phyloP scores from a whole-genome alignment of 2,888 invertebrate genomes.

The Euzophera pinguis region DNA sequence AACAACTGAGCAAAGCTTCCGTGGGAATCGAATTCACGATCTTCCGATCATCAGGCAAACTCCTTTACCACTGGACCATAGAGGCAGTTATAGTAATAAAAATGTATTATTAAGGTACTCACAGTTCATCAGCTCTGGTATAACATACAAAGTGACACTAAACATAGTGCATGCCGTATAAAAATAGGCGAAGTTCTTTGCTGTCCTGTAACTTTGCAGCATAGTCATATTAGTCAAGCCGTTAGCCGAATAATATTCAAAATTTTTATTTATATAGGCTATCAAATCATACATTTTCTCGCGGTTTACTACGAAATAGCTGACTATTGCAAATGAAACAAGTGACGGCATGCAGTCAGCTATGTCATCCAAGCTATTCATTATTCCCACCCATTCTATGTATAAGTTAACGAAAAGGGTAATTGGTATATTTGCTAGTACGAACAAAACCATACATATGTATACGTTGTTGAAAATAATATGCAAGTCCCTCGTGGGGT shows the following conservation, averaged over 20 bases:
- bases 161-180: constrained; percentile 63
- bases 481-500: constrained; percentile 31
- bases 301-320: constrained; percentile 50
- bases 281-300: constrained; percentile 47
- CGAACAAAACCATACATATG: constrained; percentile 46
- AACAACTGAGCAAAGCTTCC: too few relatives aligned
- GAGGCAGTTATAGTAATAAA: too few relatives aligned
- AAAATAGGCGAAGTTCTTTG: constrained; percentile 52
- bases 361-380: constrained; percentile 53
- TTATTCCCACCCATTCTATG: constrained; percentile 53
- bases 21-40: too few relatives aligned
- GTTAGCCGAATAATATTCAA: constrained; percentile 56
- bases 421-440: constrained; percentile 34
- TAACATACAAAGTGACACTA: constrained; percentile 57
- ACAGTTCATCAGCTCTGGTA: constrained; percentile 54
- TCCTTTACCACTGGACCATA: too few relatives aligned
- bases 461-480: constrained; percentile 50
- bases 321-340: constrained; percentile 48
- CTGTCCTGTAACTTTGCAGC: constrained; percentile 44
- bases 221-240: constrained; percentile 69
- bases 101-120: constrained; percentile 38
- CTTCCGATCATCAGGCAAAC: too few relatives aligned
- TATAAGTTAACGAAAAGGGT: constrained; percentile 47
- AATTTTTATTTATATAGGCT: constrained; percentile 51
- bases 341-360: constrained; percentile 56